phyloP scores from a whole-genome alignment of 2,888 invertebrate species.

The Heteropelma amictum region DNA sequence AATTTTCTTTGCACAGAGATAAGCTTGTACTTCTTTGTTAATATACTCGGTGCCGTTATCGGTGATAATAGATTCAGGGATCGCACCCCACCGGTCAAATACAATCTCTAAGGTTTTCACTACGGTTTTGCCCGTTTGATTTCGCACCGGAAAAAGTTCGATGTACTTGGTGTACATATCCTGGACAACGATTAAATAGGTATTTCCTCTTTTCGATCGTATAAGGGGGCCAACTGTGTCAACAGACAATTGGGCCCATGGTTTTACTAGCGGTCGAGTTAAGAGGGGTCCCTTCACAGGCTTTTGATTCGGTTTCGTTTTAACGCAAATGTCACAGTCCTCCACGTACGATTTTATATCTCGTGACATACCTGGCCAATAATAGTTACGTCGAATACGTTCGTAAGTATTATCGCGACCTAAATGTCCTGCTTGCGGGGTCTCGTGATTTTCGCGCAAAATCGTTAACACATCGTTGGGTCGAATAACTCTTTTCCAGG shows the following conservation, averaged over 20 bases:
- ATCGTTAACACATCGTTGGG: not conserved
- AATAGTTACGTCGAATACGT: conserved; percentile 44
- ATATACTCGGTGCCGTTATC: conserved; percentile 50
- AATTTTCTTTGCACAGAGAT: not conserved
- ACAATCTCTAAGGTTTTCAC: conserved; percentile 7
- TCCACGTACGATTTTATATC: conserved; percentile 35
- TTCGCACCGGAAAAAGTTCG: conserved; percentile 20
- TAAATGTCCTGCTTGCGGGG: conserved; percentile 38
- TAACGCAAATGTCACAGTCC: conserved; percentile 37
- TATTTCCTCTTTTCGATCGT: conserved; percentile 36
- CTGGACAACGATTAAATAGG: conserved; percentile 18
- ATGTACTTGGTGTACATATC: conserved; percentile 37
- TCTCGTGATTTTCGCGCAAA: conserved; percentile 38
- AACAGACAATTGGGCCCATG: conserved; percentile 33
- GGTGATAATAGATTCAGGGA: conserved; percentile 26
- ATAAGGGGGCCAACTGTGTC: conserved; percentile 19
- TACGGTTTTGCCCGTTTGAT: conserved; percentile 21
- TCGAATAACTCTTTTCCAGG: not conserved
- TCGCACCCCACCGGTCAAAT: conserved; percentile 40
- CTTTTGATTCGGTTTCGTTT: conserved; percentile 37
- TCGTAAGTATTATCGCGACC: conserved; percentile 47
- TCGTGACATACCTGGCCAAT: conserved; percentile 42
- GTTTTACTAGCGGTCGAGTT: conserved; percentile 7
- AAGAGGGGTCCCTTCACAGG: conserved; percentile 19
- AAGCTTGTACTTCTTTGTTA: conserved; percentile 40